Percentiles rank a stretch among this genome's conserved stretches.
Evolutionary conservation across 2,113 vertebrate species (phyloP).

Genomic region (Alosa alosa): DNA sequence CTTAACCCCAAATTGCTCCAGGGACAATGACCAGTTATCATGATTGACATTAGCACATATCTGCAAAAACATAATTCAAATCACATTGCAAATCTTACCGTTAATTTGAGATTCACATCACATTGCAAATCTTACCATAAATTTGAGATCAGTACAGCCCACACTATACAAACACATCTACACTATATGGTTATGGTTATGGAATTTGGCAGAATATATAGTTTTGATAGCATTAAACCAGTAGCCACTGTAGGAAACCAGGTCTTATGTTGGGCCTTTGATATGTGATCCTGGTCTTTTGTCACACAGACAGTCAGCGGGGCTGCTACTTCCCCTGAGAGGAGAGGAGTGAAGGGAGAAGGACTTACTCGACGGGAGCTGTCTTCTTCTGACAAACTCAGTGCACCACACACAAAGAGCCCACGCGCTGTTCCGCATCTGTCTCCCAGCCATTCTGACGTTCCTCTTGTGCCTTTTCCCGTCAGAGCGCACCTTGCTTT

Average conservation of each 20-base stretch:
- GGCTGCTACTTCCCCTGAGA: neutral
- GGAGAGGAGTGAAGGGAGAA: neutral
- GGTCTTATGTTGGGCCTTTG: neutral
- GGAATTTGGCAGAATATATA: no score
- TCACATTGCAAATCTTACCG: no score
- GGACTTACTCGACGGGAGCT: neutral
- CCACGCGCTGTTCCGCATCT: neutral
- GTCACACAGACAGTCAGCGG: neutral
- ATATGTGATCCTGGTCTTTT: neutral
- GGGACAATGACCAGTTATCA: no score
- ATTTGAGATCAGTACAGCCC: no score
- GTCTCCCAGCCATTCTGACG: neutral
- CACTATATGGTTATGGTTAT: no score
- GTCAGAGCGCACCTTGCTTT: neutral
- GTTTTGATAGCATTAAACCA: neutral
- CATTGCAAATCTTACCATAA: no score
- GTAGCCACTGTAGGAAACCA: neutral
- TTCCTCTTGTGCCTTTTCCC: constrained; percentile 2
- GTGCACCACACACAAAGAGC: neutral
- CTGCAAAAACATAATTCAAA: no score
- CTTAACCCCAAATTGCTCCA: no score
- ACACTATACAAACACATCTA: no score
- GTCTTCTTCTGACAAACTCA: neutral
- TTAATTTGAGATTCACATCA: no score
- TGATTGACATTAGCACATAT: no score